Base-by-base conservation (phyloP, 2,113 vertebrate genomes). In the Scytalopus superciliaris region DNA sequence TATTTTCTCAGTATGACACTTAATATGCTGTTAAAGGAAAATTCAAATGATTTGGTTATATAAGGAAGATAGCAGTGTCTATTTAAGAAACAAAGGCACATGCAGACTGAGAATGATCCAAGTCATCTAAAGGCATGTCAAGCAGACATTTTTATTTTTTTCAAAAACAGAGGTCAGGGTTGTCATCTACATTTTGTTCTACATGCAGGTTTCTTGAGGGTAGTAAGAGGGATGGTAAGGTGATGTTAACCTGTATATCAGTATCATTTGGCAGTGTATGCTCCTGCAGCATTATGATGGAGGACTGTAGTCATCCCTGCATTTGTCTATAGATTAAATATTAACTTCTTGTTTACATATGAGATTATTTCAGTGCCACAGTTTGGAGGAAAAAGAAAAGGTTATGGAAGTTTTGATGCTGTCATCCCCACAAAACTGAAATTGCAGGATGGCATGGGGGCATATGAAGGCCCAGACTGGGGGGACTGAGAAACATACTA, bases 11-110 rank as follows among this genome's bases (percentile, higher is more conserved):
- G 9, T 78, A 33, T 62, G 12, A 28, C 16, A 67, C 56, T n/a
- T 77, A 70, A 47, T 87, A 27, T 35, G 9, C 39, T 87, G 16
- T 39, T 64, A 37, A 62, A 83, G 49, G 53, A 88, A 78, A 70
- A 78, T 19, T 12, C 1, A 35, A 44, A 12, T 86, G 35, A 52
- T 37, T 67, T 47, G 10, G 3, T 3, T 55, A 4, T 52, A 3
- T 56, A 19, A 70, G 56, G 39, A 70, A 72, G 30, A 30, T 37
- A 70, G 0, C 9, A 14, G 10, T 64, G 27, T 62, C 47, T 37
- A 7, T 30, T 64, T 45, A 64, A 70, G 47, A 44, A 47, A 15
- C 0, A 0, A 64, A 52, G 15, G 30, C 13, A 14, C 4, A 1
- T 56, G 18, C 27, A 52, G 49, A 6, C 35, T 59, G 67, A 59